These are phyloP conservation scores for Sepioteuthis lessoniana DNA, from an alignment of 2,888 invertebrate genomes.

Conservation along the genomic window DNA sequence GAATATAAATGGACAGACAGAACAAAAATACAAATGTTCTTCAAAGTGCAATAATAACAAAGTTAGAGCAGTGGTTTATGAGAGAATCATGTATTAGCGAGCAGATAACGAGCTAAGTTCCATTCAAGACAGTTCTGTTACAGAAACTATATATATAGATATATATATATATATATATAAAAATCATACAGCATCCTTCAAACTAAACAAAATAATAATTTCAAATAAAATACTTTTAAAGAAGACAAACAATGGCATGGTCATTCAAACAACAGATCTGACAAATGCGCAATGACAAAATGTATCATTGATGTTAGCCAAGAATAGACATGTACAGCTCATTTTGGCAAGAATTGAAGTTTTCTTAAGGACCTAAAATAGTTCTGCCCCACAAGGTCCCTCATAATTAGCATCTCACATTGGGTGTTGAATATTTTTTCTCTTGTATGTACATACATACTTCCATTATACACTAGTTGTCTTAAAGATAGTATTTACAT, in stretches of 20 bases:
- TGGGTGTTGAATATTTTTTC: background rate
- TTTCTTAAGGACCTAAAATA: constrained; percentile 33
- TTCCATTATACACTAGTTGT: background rate
- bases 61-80: background rate
- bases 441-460: background rate
- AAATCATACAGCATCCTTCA: constrained; percentile 33
- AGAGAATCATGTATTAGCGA: constrained; percentile 8
- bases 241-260: constrained; percentile 25
- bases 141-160: background rate
- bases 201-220: background rate
- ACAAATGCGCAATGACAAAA: constrained; percentile 33
- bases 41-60: constrained; percentile 7
- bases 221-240: constrained; percentile 9
- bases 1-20: background rate
- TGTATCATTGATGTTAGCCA: constrained; percentile 33
- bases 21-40: background rate
- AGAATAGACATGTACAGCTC: constrained; percentile 33
- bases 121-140: constrained; percentile 12
- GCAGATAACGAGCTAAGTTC: background rate
- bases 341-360: constrained; percentile 33
- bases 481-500: background rate
- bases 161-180: background rate
- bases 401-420: background rate
- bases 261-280: constrained; percentile 16
- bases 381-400: background rate